phyloP scores from a whole-genome alignment of 2,113 vertebrate species.

The Anarrhichthys ocellatus region DNA sequence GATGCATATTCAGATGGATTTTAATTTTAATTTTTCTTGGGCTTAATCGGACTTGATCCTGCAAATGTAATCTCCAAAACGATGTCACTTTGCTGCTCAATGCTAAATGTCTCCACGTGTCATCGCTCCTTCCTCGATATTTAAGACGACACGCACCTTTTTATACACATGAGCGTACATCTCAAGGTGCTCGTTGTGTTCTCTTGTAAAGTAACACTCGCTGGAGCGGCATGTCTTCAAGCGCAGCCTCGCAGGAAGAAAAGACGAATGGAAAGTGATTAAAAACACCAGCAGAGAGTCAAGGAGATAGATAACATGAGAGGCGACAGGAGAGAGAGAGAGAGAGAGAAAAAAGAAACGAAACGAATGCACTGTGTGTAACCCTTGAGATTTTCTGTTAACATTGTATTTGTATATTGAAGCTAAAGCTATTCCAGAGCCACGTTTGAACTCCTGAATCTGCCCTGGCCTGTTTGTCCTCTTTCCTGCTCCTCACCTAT shows the following conservation, averaged over 20 bases:
- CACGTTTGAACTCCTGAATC: not conserved
- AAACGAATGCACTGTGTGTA: not conserved
- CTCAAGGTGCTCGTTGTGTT: slow-evolving; percentile 10
- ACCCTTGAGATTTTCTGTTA: not conserved
- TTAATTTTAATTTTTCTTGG: too few relatives aligned
- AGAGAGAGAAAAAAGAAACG: too few relatives aligned
- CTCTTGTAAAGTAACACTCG: not conserved
- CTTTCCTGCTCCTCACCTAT: not conserved
- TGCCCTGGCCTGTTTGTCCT: not conserved
- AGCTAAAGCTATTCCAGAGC: not conserved
- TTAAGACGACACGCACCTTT: not conserved
- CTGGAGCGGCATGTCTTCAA: not conserved
- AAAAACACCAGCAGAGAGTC: not conserved
- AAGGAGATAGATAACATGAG: slow-evolving; percentile 14
- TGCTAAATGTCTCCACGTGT: not conserved
- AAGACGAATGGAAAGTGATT: slow-evolving; percentile 26
- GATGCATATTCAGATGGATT: not conserved
- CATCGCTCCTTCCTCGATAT: not conserved
- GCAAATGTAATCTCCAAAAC: not conserved
- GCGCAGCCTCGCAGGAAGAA: not conserved
- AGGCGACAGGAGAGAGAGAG: slow-evolving; percentile 2
- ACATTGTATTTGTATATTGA: not conserved
- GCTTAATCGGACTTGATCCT: not conserved
- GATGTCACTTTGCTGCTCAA: not conserved
- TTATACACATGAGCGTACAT: not conserved